phyloP scores from a whole-genome alignment of 1,140 invertebrate genomes.

The Lepidurus arcticus region DNA sequence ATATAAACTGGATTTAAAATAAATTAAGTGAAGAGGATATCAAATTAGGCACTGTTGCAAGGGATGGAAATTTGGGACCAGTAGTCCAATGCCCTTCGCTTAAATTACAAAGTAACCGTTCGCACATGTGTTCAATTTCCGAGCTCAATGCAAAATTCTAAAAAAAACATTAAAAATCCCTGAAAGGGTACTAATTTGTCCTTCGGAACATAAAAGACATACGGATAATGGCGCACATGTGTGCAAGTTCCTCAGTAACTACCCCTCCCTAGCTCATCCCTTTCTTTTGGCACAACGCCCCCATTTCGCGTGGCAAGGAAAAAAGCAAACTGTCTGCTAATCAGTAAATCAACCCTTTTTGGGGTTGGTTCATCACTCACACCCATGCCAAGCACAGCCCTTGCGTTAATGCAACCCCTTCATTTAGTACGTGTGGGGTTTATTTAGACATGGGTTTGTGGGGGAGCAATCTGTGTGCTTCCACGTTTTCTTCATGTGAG shows the following conservation, averaged over 20 bases:
- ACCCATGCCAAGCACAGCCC: not conserved
- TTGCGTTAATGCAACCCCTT: not conserved
- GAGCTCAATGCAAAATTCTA: not conserved
- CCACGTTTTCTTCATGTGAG: too few species aligned
- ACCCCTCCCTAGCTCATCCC: not conserved
- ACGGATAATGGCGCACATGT: not conserved
- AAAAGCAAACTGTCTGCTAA: not conserved
- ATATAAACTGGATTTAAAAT: too few species aligned
- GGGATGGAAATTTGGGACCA: not conserved
- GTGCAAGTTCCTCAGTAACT: not conserved
- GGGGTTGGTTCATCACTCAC: not conserved
- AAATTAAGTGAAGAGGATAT: too few species aligned
- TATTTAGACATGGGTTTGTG: too few species aligned
- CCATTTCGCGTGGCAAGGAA: not conserved
- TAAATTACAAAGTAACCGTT: not conserved
- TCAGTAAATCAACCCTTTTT: not conserved
- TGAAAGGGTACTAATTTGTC: not conserved
- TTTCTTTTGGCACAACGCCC: not conserved
- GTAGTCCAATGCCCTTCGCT: not conserved
- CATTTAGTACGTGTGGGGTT: not conserved
- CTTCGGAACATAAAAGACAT: not conserved
- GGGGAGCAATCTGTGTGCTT: too few species aligned
- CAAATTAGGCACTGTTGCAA: not conserved
- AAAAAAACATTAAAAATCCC: not conserved
- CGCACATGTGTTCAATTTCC: not conserved